Evolutionary conservation across 2,113 vertebrate genomes (phyloP), one percentile per base, ranked within the genome.

Genomic region (Myrmecophaga tridactyla): DNA sequence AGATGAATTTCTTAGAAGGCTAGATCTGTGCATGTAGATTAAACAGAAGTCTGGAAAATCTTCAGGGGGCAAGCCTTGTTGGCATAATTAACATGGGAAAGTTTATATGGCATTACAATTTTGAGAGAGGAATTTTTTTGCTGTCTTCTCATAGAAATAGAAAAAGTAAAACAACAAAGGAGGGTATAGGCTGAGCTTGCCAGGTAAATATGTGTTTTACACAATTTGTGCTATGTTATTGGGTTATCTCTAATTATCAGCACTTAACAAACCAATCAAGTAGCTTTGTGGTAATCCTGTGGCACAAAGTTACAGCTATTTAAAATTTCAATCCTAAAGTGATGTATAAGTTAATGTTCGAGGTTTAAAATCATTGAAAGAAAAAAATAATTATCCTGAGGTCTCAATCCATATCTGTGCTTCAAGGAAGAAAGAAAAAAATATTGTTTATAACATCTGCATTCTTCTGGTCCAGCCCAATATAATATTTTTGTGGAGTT

Each of bases 291-390:
- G 73, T 85, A 60, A 13, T 90, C 81, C 34, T 36, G 82, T 88
- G 58, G 27, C 36, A 72, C 18, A 77, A 21, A 92, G 76, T 87
- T 73, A 73, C 43, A 36, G 29, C 27, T 88, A 65, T 46, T 90
- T 94, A 92, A 48, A 80, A 58, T 90, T 88, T 96, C 46, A 76
- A 7, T 86, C 39, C 46, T 10, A 58, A 81, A 89, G 7, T 95
- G 58, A 58, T 31, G 5, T 84, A 4, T 48, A 84, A 83, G 7
- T 84, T 78, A 83, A 80, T 63, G 5, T 81, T 78, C 89, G 67
- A 39, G 34, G 36, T 51, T 87, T 88, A 69, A 90, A 88, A 17
- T 80, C 10, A 0, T n/a, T 76, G 81, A 85, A 81, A 13, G 21
- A 46, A n/a, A 65, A 53, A 86, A 21, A 31, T 56, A 63, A 53